Evolutionary conservation across 2,888 invertebrate genomes (phyloP).

Genomic region (Magallana nippona): DNA sequence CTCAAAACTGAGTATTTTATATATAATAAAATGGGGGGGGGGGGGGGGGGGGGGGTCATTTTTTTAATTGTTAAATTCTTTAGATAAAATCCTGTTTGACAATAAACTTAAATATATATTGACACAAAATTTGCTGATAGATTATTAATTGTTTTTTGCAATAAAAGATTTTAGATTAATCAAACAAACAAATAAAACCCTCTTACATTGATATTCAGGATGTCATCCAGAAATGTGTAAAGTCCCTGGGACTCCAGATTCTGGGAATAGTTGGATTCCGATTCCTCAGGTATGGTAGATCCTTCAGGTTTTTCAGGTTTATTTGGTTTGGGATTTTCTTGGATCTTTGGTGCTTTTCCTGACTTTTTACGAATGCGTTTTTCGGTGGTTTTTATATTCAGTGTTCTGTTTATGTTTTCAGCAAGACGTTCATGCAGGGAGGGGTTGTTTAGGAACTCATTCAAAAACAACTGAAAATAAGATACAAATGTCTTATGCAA

Average conservation of each 20-base stretch:
- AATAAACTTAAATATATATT: no score
- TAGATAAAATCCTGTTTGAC: no score
- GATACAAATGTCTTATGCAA: not conserved
- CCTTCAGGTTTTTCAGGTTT: not conserved
- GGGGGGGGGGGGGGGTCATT: no score
- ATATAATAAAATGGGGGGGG: no score
- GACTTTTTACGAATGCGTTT: not conserved
- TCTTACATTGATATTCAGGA: constrained; percentile 17
- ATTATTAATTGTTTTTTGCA: no score
- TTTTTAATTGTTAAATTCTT: no score
- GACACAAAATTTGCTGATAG: no score
- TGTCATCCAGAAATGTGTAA: not conserved
- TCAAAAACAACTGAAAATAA: constrained; percentile 57
- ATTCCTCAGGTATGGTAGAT: not conserved
- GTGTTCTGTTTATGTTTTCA: constrained; percentile 65
- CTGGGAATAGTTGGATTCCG: not conserved
- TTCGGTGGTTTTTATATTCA: not conserved
- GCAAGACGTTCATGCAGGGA: constrained; percentile 65
- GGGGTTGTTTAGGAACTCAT: constrained; percentile 62
- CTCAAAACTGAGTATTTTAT: no score
- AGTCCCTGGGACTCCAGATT: not conserved
- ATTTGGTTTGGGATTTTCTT: not conserved
- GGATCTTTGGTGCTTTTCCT: not conserved
- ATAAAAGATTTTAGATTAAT: no score
- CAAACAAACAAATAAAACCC: no score